These are phyloP conservation scores for Drosophila nigromelanica DNA, from an alignment of 1,140 invertebrate species.

Conservation along the genomic window DNA sequence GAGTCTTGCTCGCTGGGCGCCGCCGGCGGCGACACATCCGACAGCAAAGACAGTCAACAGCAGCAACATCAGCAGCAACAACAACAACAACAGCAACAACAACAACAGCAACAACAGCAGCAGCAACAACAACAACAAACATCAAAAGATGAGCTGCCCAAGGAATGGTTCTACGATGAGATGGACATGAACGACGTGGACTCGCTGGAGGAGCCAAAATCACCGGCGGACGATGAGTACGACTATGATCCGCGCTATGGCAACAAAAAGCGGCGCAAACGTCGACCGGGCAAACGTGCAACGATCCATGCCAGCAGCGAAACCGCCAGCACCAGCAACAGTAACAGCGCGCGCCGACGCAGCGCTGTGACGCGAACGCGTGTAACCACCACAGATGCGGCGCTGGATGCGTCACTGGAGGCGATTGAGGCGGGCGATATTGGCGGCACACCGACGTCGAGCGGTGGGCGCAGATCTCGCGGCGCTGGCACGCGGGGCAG, in stretches of 20 bases:
- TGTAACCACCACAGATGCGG: constrained; percentile 64
- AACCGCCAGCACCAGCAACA: constrained; percentile 20
- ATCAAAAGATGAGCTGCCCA: constrained; percentile 72
- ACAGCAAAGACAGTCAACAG: constrained; percentile 82
- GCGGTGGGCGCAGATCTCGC: constrained; percentile 54
- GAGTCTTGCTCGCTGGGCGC: constrained; percentile 78
- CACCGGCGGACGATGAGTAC: constrained; percentile 96
- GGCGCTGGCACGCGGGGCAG: constrained; percentile 71
- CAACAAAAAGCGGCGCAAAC: constrained; percentile 80
- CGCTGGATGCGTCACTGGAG: constrained; percentile 71
- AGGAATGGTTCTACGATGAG: constrained; percentile 95
- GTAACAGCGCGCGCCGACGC: constrained; percentile 53
- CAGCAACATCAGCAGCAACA: constrained; percentile 63
- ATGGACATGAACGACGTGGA: constrained; percentile 96
- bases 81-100: constrained; percentile 60
- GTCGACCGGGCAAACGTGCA: constrained; percentile 66
- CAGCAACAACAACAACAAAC: constrained; percentile 49
- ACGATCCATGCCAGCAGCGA: constrained; percentile 39
- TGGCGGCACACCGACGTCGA: constrained; percentile 49
- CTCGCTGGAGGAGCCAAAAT: constrained; percentile 95
- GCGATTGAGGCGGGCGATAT: constrained; percentile 67
- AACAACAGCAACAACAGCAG: constrained; percentile 65
- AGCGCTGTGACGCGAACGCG: constrained; percentile 60
- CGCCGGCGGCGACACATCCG: constrained; percentile 82
- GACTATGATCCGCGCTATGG: constrained; percentile 92